phyloP scores from a whole-genome alignment of 1,140 invertebrate genomes.

The Drosophila ficusphila region DNA sequence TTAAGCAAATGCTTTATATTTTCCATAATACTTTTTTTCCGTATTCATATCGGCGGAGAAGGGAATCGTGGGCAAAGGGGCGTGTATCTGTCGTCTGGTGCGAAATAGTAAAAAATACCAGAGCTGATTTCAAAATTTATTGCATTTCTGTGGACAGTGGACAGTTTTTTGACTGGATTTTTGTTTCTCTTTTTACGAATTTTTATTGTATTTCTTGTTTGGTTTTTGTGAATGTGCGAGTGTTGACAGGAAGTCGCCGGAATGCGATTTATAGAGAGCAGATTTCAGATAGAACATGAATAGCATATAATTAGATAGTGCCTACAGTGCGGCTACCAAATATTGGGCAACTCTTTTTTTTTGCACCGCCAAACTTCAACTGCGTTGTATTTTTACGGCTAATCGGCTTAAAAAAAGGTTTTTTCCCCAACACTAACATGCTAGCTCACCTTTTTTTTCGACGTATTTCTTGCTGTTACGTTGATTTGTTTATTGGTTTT shows the following conservation, averaged over 20 bases:
- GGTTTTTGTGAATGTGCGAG: slow-evolving; percentile 20
- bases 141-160: slow-evolving; percentile 69
- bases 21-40: slow-evolving; percentile 7
- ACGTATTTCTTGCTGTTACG: slow-evolving; percentile 1
- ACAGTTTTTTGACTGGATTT: slow-evolving; percentile 60
- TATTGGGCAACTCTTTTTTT: slow-evolving; percentile 1
- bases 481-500: slow-evolving; percentile 28
- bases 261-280: slow-evolving; percentile 64
- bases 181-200: slow-evolving; percentile 35
- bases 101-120: slow-evolving; percentile 53
- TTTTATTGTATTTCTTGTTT: slow-evolving; percentile 45
- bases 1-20: slow-evolving; percentile 61
- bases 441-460: slow-evolving; percentile 53
- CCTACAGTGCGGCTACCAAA: slow-evolving; percentile 15
- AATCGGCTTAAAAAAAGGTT: not conserved
- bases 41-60: not conserved
- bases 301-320: slow-evolving; percentile 45
- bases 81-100: slow-evolving; percentile 23
- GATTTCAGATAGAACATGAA: slow-evolving; percentile 46
- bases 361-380: slow-evolving; percentile 4
- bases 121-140: slow-evolving; percentile 77
- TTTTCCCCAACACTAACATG: not conserved
- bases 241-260: slow-evolving; percentile 77
- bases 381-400: slow-evolving; percentile 1
- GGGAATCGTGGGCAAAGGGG: not conserved